phyloP scores from a whole-genome alignment of 2,113 vertebrate species.

The Felis catus region F.catus_Fca126_mat1.0 CM031412.1:53466001-53466500 shows the following conservation, averaged over 20 bases:
- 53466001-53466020: neutral
- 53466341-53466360: constrained; percentile 5
- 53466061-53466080: neutral
- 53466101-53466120: neutral
- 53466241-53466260: neutral
- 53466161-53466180: neutral
- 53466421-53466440: neutral
- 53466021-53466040: constrained; percentile 45
- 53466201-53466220: neutral
- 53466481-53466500: neutral
- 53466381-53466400: neutral
- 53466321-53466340: neutral
- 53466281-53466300: neutral
- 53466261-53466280: neutral
- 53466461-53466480: neutral
- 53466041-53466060: neutral
- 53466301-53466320: neutral
- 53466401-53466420: neutral
- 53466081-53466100: neutral
- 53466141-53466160: neutral
- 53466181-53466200: neutral
- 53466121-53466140: neutral
- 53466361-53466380: constrained; percentile 22
- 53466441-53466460: neutral
- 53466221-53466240: neutral